phyloP scores from a whole-genome alignment of 2,113 vertebrate genomes.

The Otus sunia region DNA sequence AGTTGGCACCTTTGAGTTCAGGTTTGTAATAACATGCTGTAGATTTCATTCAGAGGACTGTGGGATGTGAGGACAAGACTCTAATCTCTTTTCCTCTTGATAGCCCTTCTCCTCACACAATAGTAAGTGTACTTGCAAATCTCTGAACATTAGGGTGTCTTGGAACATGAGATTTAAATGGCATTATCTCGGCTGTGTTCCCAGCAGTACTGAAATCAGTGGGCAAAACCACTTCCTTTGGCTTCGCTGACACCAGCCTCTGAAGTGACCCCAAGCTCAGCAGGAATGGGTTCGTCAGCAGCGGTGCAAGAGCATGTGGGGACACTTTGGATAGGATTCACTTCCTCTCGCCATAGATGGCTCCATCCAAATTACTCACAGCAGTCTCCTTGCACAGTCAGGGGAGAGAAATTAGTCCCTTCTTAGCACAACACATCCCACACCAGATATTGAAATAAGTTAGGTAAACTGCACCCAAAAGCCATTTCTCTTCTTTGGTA shows the following conservation, averaged over 20 bases:
- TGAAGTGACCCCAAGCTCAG: not conserved
- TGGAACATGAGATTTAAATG: constrained; percentile 15
- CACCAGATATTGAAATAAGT: not conserved
- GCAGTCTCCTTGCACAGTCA: not conserved
- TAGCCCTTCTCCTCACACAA: not conserved
- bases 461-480: not conserved
- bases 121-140: constrained; percentile 10
- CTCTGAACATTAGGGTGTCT: not conserved
- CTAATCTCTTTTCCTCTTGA: not conserved
- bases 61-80: not conserved
- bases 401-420: not conserved
- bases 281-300: constrained; percentile 21
- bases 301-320: not conserved
- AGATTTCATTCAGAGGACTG: not conserved
- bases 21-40: not conserved
- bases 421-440: not conserved
- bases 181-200: not conserved
- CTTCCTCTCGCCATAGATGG: not conserved
- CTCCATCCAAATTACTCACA: not conserved
- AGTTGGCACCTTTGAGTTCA: not conserved
- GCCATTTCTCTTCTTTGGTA: not conserved
- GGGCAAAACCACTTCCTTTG: constrained; percentile 41
- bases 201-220: not conserved
- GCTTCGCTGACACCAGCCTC: not conserved
- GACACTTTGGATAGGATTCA: not conserved